These are phyloP conservation scores for Ellobius talpinus DNA, from an alignment of 2,113 vertebrate species.

Conservation along the genomic window DNA sequence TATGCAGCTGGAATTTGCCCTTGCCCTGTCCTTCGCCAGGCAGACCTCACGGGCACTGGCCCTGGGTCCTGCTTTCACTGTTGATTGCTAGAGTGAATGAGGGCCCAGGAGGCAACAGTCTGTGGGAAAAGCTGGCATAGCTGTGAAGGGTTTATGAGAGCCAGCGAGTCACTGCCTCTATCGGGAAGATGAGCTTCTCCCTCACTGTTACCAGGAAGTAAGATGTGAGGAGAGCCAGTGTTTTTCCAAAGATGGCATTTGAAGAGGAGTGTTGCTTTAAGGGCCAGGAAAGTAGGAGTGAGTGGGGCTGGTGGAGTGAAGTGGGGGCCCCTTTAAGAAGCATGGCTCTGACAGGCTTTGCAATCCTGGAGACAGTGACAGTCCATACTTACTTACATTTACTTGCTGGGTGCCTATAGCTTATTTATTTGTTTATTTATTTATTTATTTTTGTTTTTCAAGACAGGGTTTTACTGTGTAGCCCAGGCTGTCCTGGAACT, in stretches of 20 bases:
- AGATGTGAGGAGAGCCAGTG: not conserved
- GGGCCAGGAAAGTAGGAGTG: not conserved
- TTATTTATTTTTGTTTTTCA: not conserved
- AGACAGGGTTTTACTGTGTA: not conserved
- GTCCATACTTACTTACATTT: not conserved
- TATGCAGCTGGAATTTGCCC: not conserved
- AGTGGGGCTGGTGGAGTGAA: not conserved
- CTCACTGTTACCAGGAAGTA: constrained; percentile 58
- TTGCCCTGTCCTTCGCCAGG: not conserved
- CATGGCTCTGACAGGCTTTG: not conserved
- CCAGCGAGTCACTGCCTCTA: constrained; percentile 48
- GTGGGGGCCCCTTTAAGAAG: not conserved
- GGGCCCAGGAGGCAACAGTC: not conserved
- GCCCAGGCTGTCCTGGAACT: not conserved
- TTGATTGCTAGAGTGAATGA: not conserved
- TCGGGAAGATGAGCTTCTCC: constrained; percentile 61
- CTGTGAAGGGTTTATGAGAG: not conserved
- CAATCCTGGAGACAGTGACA: not conserved
- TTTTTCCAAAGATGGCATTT: constrained; percentile 74
- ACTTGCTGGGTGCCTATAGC: not conserved
- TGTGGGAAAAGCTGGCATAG: not conserved
- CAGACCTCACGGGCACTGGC: not conserved
- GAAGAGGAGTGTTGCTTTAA: constrained; percentile 38
- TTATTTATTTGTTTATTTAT: no score
- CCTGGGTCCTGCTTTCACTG: not conserved